phyloP scores from a whole-genome alignment of 2,797 vertebrate genomes.

The Allenopithecus nigroviridis region DNA sequence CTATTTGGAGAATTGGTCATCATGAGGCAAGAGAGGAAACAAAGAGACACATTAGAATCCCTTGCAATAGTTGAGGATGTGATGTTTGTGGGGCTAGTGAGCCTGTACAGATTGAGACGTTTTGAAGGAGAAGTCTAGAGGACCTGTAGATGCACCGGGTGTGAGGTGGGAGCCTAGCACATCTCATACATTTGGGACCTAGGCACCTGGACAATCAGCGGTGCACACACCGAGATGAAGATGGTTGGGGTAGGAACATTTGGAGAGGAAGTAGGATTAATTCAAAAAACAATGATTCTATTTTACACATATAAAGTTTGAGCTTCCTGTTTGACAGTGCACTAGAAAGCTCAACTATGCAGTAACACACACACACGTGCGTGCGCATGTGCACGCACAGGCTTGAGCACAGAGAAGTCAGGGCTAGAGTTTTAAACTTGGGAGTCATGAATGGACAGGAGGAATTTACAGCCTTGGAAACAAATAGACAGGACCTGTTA shows the following conservation, averaged over 20 bases:
- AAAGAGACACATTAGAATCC: not conserved
- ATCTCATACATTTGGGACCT: not conserved
- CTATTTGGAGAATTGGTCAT: not conserved
- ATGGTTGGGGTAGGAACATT: fast-evolving
- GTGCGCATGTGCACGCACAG: fast-evolving
- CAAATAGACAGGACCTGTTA: not conserved
- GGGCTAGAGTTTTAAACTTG: not conserved
- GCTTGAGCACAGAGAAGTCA: not conserved
- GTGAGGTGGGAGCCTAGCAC: not conserved
- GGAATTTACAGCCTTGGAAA: not conserved
- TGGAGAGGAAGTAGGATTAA: not conserved
- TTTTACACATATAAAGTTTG: not conserved
- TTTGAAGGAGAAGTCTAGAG: not conserved
- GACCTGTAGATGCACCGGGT: not conserved
- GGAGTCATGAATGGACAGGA: not conserved
- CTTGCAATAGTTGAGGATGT: not conserved
- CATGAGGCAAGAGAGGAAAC: not conserved
- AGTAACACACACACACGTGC: not conserved
- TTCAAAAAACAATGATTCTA: not conserved
- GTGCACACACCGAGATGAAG: fast-evolving
- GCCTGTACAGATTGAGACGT: too few relatives aligned
- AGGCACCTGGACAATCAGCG: too few relatives aligned
- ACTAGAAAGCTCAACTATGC: not conserved
- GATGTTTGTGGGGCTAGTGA: too few relatives aligned
- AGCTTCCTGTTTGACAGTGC: not conserved